Evolutionary conservation across 2,797 vertebrate genomes (phyloP).

Genomic region (Typhlichthys eigenmanni): DNA sequence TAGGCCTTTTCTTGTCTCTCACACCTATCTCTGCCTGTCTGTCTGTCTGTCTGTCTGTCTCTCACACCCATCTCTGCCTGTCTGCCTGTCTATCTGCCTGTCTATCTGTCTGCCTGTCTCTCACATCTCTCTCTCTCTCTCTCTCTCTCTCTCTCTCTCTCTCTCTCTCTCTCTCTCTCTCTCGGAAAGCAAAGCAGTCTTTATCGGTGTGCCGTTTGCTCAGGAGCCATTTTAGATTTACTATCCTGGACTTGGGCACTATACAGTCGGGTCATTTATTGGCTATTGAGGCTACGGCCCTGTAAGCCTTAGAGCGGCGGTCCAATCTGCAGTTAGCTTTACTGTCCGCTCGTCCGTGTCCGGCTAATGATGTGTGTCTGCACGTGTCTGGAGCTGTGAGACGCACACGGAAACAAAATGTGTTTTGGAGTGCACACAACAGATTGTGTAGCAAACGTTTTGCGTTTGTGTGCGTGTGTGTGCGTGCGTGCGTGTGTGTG

Average conservation of each 20-base stretch:
- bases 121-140: too few relatives aligned
- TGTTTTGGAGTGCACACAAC: too few relatives aligned
- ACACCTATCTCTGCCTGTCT: not conserved
- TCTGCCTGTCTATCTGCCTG: too few relatives aligned
- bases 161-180: conserved; percentile 4
- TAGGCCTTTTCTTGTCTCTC: conserved; percentile 13
- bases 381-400: too few relatives aligned
- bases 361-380: conserved; percentile 11
- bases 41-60: not conserved
- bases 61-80: too few relatives aligned
- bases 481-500: not conserved
- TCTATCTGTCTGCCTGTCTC: too few relatives aligned
- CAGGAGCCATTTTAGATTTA: too few relatives aligned
- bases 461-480: conserved; percentile 32
- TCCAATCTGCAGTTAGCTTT: conserved; percentile 43
- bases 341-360: conserved; percentile 39
- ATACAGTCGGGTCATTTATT: conserved; percentile 11
- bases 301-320: conserved; percentile 30
- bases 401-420: too few relatives aligned
- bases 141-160: conserved; percentile 29
- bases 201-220: too few relatives aligned
- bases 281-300: conserved; percentile 29
- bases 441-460: conserved; percentile 42
- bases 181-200: too few relatives aligned
- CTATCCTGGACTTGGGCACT: conserved; percentile 21